Percentiles rank a stretch among this genome's conserved stretches.
Evolutionary conservation across 2,888 invertebrate genomes (phyloP).

Genomic region (Drosophila cyrtoloma): DNA sequence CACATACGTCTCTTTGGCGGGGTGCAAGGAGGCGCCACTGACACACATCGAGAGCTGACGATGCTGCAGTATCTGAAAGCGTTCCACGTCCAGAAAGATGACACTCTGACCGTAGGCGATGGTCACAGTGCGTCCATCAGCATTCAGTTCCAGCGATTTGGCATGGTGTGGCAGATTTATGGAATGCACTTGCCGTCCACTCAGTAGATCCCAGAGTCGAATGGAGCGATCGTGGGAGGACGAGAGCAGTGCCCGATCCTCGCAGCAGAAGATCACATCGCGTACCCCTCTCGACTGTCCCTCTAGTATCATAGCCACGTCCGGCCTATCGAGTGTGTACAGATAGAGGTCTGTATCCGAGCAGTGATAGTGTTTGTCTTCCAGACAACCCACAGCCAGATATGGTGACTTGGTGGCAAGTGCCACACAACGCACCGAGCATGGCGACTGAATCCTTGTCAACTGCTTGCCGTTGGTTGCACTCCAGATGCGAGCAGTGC

Average conservation of each 20-base stretch:
- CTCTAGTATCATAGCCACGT: slow-evolving; percentile 86
- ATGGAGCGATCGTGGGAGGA: slow-evolving; percentile 96
- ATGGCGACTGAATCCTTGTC: slow-evolving; percentile 89
- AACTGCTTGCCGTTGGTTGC: slow-evolving; percentile 94
- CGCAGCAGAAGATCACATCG: slow-evolving; percentile 92
- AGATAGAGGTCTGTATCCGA: slow-evolving; percentile 89
- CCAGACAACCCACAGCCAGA: slow-evolving; percentile 95
- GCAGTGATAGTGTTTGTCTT: slow-evolving; percentile 86
- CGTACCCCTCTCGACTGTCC: slow-evolving; percentile 92
- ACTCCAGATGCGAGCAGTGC: slow-evolving; percentile 97
- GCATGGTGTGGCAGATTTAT: slow-evolving; percentile 92
- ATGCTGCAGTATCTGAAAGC: slow-evolving; percentile 92
- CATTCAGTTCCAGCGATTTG: slow-evolving; percentile 94
- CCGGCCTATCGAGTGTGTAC: slow-evolving; percentile 92
- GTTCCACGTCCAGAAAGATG: slow-evolving; percentile 88
- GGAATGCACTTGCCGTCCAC: slow-evolving; percentile 90
- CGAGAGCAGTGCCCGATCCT: slow-evolving; percentile 91
- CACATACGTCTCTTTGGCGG: slow-evolving; percentile 94
- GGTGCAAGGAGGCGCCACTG: slow-evolving; percentile 95
- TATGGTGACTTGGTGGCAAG: slow-evolving; percentile 91
- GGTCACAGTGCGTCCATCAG: slow-evolving; percentile 93
- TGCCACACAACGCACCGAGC: slow-evolving; percentile 96
- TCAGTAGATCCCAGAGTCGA: slow-evolving; percentile 92
- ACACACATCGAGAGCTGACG: slow-evolving; percentile 92
- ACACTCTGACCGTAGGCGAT: slow-evolving; percentile 90